Evolutionary conservation across 2,888 invertebrate species (phyloP).

Genomic region (Eugnorisma glareosa): DNA sequence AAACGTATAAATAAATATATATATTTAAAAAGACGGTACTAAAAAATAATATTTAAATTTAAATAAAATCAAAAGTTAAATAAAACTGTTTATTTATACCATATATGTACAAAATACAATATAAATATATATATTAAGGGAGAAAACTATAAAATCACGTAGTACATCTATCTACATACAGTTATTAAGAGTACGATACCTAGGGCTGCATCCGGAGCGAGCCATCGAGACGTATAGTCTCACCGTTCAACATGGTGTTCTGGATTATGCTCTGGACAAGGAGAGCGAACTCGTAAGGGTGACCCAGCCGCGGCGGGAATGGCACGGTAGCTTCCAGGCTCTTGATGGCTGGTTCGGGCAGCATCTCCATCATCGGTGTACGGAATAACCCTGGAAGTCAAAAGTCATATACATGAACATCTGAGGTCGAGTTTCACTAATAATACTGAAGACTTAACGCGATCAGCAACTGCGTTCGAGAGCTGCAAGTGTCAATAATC

Average conservation of each 20-base stretch:
- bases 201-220: slow-evolving; percentile 90
- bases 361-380: slow-evolving; percentile 87
- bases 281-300: slow-evolving; percentile 89
- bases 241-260: slow-evolving; percentile 91
- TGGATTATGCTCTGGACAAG: slow-evolving; percentile 90
- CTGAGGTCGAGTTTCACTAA: neutral
- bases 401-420: neutral
- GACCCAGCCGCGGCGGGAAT: slow-evolving; percentile 89
- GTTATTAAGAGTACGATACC: slow-evolving; percentile 48
- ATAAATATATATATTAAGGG: slow-evolving; percentile 7
- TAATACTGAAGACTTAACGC: neutral
- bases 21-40: neutral
- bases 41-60: neutral
- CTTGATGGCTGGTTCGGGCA: slow-evolving; percentile 88
- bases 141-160: slow-evolving; percentile 12
- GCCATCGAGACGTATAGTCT: slow-evolving; percentile 91
- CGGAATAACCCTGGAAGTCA: slow-evolving; percentile 87
- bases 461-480: neutral
- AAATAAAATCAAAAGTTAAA: slow-evolving; percentile 18
- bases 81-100: slow-evolving; percentile 32
- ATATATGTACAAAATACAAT: slow-evolving; percentile 35
- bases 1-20: neutral
- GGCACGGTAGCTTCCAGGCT: slow-evolving; percentile 88
- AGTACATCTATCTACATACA: slow-evolving; percentile 24
- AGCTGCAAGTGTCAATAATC: neutral